Base-by-base conservation (phyloP, 2,888 invertebrate genomes). In the Catocala fraxini region DNA sequence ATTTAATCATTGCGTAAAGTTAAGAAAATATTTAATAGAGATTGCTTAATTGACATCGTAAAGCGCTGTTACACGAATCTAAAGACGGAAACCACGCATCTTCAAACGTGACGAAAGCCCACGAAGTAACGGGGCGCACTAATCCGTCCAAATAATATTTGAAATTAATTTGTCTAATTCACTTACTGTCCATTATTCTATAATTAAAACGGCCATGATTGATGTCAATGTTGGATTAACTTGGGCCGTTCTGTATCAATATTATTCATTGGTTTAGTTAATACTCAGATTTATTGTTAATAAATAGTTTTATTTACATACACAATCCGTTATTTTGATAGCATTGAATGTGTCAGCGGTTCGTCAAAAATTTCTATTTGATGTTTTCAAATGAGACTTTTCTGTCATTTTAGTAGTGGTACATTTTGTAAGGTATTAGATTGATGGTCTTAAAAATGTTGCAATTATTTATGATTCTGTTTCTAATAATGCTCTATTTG, bases 111-210 rank as follows among this genome's bases (percentile, higher is more conserved):
- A 78, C 60, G 39, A 6, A 48, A 46, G 5, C 65, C 67, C 70
- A 77, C 71, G 70, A 67, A 51, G 11, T 51, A 63, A 68, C 72
- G 59, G 60, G 5, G 9, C 35, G 41, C 10, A 33, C 9, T 68
- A 56, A 73, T 70, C 70, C 66, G 58, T 64, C 68, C 53, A 67
- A 70, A 75, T 75, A 73, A 70, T 73, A 72, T 66, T 64, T 53
- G 51, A 57, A 68, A 77, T 75, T 78, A 77, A 82, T 82, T 73
- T 76, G 75, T 81, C 75, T 76, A 70, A 77, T 72, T 77, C 70
- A 69, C 69, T 80, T 72, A 55, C 62, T 56, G 55, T 59, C 59
- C 52, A 70, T 60, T 72, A 65, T 68, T 65, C 46, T 64, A 79
- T 73, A 65, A 68, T 71, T 73, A 70, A 66, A 67, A 42, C 49